Percentiles rank a stretch among this genome's conserved stretches.
These are phyloP conservation scores for Orthonevra nobilis DNA, from an alignment of 2,888 invertebrate genomes.

Conservation along the genomic window DNA sequence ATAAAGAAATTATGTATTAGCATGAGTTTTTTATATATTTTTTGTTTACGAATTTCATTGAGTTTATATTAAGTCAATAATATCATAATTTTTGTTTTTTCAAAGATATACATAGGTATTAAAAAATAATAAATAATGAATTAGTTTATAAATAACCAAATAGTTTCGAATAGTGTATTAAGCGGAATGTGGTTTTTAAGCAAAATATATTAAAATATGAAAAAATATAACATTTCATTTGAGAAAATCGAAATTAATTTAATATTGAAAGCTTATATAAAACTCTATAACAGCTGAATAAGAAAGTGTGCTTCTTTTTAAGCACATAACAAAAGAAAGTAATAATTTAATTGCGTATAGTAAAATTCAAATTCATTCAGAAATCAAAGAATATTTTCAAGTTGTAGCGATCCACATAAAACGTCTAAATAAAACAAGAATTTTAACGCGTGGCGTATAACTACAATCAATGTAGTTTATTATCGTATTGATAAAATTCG, in stretches of 20 bases:
- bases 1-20: no score
- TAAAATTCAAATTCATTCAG: slow-evolving; percentile 37
- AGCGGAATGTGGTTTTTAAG: slow-evolving; percentile 54
- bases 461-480: slow-evolving; percentile 15
- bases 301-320: slow-evolving; percentile 11
- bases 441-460: no score
- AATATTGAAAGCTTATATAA: slow-evolving; percentile 28
- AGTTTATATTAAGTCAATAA: slow-evolving; percentile 26
- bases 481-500: no score
- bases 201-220: slow-evolving; percentile 18
- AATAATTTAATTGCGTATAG: slow-evolving; percentile 55
- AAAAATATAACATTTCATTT: slow-evolving; percentile 5
- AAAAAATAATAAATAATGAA: slow-evolving; percentile 22
- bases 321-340: slow-evolving; percentile 32
- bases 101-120: not conserved
- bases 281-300: slow-evolving; percentile 23
- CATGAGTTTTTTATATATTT: no score
- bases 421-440: slow-evolving; percentile 27
- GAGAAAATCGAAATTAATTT: slow-evolving; percentile 10
- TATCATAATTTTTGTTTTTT: slow-evolving; percentile 24
- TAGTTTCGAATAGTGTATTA: slow-evolving; percentile 29
- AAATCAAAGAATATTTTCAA: slow-evolving; percentile 1
- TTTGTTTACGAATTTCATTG: slow-evolving; percentile 14
- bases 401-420: slow-evolving; percentile 13
- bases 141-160: slow-evolving; percentile 38